Conservation (phyloP, 2,113 vertebrate species). For the Pyrgilauda ruficollis region DNA sequence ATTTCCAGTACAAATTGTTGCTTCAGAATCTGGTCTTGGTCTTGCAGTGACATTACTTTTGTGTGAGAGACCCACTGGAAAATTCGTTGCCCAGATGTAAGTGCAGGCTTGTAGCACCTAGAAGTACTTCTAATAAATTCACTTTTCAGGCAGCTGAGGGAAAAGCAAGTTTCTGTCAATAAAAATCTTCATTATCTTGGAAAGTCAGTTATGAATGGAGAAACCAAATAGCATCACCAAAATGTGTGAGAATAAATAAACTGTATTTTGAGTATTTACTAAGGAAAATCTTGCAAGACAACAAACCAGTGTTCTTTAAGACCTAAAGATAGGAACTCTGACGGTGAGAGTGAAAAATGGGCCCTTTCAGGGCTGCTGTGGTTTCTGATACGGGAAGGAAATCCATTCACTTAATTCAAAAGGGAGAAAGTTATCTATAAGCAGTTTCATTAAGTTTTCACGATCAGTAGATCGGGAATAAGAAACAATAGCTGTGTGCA, state of each 20-base stretch:
- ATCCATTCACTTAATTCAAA: not conserved
- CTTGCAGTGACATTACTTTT: not conserved
- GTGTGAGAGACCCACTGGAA: not conserved
- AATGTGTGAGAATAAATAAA: not conserved
- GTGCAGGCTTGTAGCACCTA: not conserved
- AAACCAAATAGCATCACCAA: not conserved
- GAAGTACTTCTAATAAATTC: not conserved
- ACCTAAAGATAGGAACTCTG: not conserved
- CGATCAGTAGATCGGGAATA: not conserved
- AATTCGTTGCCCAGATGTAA: not conserved
- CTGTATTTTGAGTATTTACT: not conserved
- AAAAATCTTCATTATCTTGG: not conserved
- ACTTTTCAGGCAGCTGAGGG: not conserved
- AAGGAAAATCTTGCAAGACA: not conserved
- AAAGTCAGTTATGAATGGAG: not conserved
- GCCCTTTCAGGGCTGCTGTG: not conserved
- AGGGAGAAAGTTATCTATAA: not conserved
- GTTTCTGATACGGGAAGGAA: not conserved
- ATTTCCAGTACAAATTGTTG: not conserved
- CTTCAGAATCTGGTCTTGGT: not conserved
- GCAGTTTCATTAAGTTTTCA: constrained; percentile 9
- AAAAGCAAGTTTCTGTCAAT: not conserved
- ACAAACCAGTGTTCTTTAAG: not conserved
- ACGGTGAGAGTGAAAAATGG: not conserved
- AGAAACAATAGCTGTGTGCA: not conserved